Percentiles rank a stretch among this genome's conserved stretches.
Conservation (phyloP, 2,888 invertebrate species). For the Agriopis aurantiaria region DNA sequence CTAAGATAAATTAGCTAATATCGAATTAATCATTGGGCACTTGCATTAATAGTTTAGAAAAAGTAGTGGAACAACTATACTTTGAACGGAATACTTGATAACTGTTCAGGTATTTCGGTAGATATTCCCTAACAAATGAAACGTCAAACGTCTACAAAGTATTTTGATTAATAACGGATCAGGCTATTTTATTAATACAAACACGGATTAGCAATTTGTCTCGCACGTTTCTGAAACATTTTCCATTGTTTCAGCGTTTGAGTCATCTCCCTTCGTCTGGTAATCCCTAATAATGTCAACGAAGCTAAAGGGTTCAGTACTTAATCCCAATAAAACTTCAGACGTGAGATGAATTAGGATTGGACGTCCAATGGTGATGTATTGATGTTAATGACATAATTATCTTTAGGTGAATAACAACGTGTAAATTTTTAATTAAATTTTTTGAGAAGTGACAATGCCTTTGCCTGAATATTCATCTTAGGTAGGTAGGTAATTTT, state of each 20-base stretch:
- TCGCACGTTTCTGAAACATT: constrained; percentile 51
- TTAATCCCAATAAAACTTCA: constrained; percentile 82
- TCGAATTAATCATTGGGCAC: no score
- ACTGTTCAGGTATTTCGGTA: not conserved
- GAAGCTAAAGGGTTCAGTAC: constrained; percentile 77
- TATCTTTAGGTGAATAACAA: not conserved
- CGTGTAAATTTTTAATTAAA: no score
- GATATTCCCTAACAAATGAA: not conserved
- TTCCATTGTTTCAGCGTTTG: constrained; percentile 54
- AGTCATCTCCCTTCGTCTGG: constrained; percentile 59
- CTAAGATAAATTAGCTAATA: no score
- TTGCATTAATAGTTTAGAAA: no score
- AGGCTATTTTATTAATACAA: constrained; percentile 39
- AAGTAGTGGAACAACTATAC: no score
- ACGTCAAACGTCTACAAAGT: not conserved
- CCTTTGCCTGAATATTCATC: no score
- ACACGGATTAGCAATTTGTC: constrained; percentile 54
- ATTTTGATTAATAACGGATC: constrained; percentile 6
- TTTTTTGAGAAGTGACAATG: no score
- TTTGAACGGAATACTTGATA: no score
- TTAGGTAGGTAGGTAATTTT: no score
- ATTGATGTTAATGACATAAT: not conserved
- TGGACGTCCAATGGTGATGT: constrained; percentile 19
- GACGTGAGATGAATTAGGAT: constrained; percentile 76
- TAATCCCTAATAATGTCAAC: constrained; percentile 75